Conservation (phyloP, 1,140 invertebrate species). For the Calephelis nemesis region DNA sequence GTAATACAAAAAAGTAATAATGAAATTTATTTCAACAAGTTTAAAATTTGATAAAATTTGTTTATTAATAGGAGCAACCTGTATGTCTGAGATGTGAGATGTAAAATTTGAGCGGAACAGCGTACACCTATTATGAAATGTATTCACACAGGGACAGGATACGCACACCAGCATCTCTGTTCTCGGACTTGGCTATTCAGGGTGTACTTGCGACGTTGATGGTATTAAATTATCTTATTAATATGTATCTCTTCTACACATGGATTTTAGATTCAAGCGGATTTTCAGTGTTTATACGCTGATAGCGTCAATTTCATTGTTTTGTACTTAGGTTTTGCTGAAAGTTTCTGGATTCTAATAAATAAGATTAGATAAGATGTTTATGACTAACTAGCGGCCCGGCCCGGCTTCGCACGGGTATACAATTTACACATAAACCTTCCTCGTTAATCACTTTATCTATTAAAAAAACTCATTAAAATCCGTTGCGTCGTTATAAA, state of each 20-base stretch:
- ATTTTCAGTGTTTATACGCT: conserved; percentile 3
- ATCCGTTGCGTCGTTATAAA: too few relatives aligned
- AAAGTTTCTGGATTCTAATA: too few relatives aligned
- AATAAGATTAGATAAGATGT: too few relatives aligned
- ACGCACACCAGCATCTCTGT: conserved; percentile 47
- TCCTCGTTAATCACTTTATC: too few relatives aligned
- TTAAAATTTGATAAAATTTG: background rate
- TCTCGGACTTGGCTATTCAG: conserved; percentile 62
- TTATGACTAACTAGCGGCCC: too few relatives aligned
- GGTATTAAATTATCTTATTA: conserved; percentile 73
- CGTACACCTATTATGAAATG: conserved; percentile 74
- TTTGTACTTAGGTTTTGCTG: background rate
- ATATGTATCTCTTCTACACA: conserved; percentile 66
- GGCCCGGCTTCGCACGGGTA: too few relatives aligned
- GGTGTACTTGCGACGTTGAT: conserved; percentile 56
- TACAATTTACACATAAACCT: too few relatives aligned
- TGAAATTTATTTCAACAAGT: background rate
- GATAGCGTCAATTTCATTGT: background rate
- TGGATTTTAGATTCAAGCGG: conserved; percentile 40
- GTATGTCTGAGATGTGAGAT: conserved; percentile 64
- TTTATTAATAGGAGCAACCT: conserved; percentile 39
- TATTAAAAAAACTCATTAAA: too few relatives aligned
- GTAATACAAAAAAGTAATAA: too few relatives aligned
- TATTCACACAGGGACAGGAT: conserved; percentile 49
- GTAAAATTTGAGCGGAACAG: conserved; percentile 72